Evolutionary conservation across 2,797 vertebrate genomes (phyloP), one percentile per base, ranked within the genome.

Genomic region (Leuciscus waleckii): DNA sequence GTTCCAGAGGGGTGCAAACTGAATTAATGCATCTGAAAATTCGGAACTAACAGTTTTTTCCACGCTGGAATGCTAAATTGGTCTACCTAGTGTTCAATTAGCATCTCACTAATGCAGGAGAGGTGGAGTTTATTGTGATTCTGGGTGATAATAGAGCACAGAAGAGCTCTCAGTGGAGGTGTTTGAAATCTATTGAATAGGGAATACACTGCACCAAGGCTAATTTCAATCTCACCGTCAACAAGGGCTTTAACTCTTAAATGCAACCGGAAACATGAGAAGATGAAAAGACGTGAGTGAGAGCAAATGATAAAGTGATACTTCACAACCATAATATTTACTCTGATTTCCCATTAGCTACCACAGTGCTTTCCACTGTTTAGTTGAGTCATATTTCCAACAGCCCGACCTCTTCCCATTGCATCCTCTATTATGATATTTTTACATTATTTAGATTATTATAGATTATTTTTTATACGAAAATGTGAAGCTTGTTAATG

Each of bases 11-110:
- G 56, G 56, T 37, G 21, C 32, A 63, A 73, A 46, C 70, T 83
- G 71, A 76, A 76, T 76, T 67, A 76, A 83, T 54, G 71, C 71
- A 76, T 67, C 49, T 14, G 41, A 67, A 63, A 75, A 49, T 83
- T 74, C 1, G 2, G 7, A 46, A 82, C 39, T n/a, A 37, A 80
- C 63, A n/a, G 2, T 23, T 82, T 74, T 74, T 74, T 32, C 5
- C 4, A 19, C 7, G 23, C 43, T 16, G 41, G 76, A 76, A 65
- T 61, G 89, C 89, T 88, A 91, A 5, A 84, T 90, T 90, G 85
- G 73, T 70, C 85, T 91, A 89, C 84, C 82, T 86, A 82, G 49
- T 69, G 69, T 87, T 81, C 68, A 63, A 92, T 93, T 95, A 93
- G 88, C 91, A 92, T 92, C 86, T 89, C 74, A 86, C 82, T 87